Evolutionary conservation across 30 jellyfish, hydroid and myxozoan genomes (phyloP).

Genomic region (Cassiopea andromeda): DNA sequence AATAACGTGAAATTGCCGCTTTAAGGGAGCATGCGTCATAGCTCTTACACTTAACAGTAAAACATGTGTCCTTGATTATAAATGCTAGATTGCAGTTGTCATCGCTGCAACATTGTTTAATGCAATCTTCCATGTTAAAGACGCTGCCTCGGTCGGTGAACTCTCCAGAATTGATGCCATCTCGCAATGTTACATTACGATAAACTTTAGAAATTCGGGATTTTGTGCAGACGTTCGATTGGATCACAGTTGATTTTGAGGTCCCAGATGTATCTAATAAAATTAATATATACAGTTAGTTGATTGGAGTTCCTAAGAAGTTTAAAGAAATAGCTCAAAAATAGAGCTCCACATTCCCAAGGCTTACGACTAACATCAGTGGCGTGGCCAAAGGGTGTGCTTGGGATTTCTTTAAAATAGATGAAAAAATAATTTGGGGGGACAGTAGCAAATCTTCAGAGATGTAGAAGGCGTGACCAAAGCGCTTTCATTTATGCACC

Average conservation of each 20-base stretch:
- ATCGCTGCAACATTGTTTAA: constrained; percentile 85
- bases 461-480: too few relatives aligned
- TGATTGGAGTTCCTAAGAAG: too few relatives aligned
- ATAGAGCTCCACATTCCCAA: too few relatives aligned
- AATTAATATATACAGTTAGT: too few relatives aligned
- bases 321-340: too few relatives aligned
- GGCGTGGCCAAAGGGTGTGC: too few relatives aligned
- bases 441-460: too few relatives aligned
- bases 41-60: constrained; percentile 91
- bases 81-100: constrained; percentile 97
- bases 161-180: constrained; percentile 96
- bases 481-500: too few relatives aligned
- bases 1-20: constrained; percentile 88
- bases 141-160: constrained; percentile 94
- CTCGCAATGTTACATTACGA: constrained; percentile 89
- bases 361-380: too few relatives aligned
- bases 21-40: constrained; percentile 87
- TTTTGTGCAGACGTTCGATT: constrained; percentile 70
- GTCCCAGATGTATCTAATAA: constrained; percentile 56
- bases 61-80: constrained; percentile 92
- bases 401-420: too few relatives aligned
- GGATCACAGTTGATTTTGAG: constrained; percentile 65
- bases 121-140: constrained; percentile 80
- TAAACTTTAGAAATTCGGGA: constrained; percentile 76
- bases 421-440: too few relatives aligned